These are phyloP conservation scores for Diabrotica undecimpunctata DNA, from an alignment of 1,140 invertebrate genomes.

Conservation along the genomic window DNA sequence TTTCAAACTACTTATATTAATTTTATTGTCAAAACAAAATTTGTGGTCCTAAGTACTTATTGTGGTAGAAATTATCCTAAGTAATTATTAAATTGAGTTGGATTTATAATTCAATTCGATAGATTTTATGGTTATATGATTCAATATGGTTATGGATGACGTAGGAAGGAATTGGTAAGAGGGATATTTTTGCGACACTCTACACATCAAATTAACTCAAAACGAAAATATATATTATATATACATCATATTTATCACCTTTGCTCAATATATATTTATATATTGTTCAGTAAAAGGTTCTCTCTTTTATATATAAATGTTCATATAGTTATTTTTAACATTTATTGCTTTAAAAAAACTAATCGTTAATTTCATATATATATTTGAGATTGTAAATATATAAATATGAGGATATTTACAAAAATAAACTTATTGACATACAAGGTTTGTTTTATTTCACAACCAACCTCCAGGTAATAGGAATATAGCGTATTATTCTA, in stretches of 20 bases:
- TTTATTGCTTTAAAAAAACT: constrained; percentile 40
- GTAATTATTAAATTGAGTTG: too few species aligned
- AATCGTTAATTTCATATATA: constrained; percentile 43
- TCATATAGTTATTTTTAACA: constrained; percentile 29
- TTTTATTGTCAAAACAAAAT: too few species aligned
- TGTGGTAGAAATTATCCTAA: too few species aligned
- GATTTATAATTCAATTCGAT: too few species aligned
- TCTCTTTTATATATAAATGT: constrained; percentile 28
- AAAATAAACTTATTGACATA: constrained; percentile 35
- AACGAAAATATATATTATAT: not conserved
- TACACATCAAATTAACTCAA: constrained; percentile 4
- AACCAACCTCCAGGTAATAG: too few species aligned
- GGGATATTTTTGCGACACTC: constrained; percentile 2
- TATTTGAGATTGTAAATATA: constrained; percentile 45
- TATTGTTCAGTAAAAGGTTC: constrained; percentile 41
- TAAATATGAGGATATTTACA: constrained; percentile 45
- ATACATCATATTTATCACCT: constrained; percentile 29
- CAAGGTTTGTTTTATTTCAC: not conserved
- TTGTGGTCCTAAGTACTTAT: too few species aligned
- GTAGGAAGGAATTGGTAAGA: too few species aligned
- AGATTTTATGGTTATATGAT: not conserved
- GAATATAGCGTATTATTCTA: too few species aligned
- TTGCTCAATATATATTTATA: constrained; percentile 46
- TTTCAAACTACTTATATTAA: too few species aligned
- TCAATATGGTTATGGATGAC: constrained; percentile 1